Evolutionary conservation across 2,113 vertebrate species (phyloP).

Genomic region (Oplegnathus fasciatus): DNA sequence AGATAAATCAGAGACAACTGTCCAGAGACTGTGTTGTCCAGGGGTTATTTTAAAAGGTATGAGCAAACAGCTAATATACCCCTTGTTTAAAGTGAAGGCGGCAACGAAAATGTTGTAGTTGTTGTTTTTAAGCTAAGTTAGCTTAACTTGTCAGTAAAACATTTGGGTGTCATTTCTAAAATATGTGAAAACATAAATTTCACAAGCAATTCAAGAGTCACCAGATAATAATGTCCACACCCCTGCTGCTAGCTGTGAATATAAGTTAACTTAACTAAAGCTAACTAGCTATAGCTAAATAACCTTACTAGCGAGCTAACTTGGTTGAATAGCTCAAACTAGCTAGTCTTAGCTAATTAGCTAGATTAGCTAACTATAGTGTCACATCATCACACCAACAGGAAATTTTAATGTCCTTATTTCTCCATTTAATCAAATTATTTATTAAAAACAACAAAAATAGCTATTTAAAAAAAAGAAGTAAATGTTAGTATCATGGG

Average conservation of each 20-base stretch:
- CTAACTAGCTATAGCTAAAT: background rate
- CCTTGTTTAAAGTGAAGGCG: background rate
- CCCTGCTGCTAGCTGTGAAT: background rate
- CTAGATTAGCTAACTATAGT: background rate
- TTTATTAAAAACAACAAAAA: background rate
- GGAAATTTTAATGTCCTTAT: background rate
- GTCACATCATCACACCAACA: background rate
- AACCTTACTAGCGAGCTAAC: background rate
- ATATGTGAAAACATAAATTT: background rate
- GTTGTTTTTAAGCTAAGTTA: background rate
- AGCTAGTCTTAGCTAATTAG: background rate
- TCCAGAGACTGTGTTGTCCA: constrained; percentile 28
- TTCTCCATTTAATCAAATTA: background rate
- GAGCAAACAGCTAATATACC: constrained; percentile 2
- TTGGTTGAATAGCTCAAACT: background rate
- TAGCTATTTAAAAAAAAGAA: background rate
- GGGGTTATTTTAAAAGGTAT: constrained; percentile 36
- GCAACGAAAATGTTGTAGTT: background rate
- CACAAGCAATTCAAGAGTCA: background rate
- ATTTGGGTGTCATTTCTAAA: background rate
- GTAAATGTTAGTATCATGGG: too few species aligned
- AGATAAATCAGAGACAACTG: constrained; percentile 55
- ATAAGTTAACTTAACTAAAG: background rate
- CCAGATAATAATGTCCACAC: background rate
- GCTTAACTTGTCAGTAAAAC: background rate